Base-by-base conservation (phyloP, 2,888 invertebrate species). In the Drosophila mimetica region DNA sequence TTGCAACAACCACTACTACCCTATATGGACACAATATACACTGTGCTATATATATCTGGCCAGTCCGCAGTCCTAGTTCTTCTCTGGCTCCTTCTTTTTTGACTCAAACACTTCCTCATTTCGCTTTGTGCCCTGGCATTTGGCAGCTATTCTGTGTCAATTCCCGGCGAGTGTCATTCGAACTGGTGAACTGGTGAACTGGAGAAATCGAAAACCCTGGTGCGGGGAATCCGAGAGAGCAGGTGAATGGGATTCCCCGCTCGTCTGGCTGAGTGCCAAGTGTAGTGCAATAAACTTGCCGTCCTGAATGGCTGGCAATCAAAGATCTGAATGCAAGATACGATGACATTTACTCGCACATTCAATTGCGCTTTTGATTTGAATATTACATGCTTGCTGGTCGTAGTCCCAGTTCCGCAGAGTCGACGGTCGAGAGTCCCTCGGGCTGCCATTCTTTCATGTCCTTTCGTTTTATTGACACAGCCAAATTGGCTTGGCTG, bases 291-390 rank as follows among this genome's bases (percentile, higher is more conserved):
- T 85, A 85, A 85, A 88, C 84, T 75, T 76, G 71, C 72, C 69
- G 72, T 79, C 69, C 72, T 87, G 86, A 87, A 83, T 83, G 77
- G 88, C 79, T 83, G 76, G 84, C 84, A 85, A 85, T 85, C 84
- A 85, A 85, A 85, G 84, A 85, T 85, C 72, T 85, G 88, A 88
- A 85, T 88, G 84, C 86, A 52, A 88, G 84, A 85, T 85, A 85
- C 84, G 84, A 84, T 84, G 84, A 86, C 84, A 88, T 84, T 88
- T 87, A 82, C 83, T 87, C 71, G 83, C 83, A 85, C 88, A 84
- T 84, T 84, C 83, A 84, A 84, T 84, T 85, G 88, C 84, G 84
- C 84, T 85, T 85, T 85, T 88, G 78, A 85, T 85, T 88, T 88
- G 84, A 86, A 83, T 88, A 88, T 86, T 84, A 83, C 84, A 87